Conservation (phyloP, 2,797 vertebrate species). For the Aselliscus stoliczkanus region DNA sequence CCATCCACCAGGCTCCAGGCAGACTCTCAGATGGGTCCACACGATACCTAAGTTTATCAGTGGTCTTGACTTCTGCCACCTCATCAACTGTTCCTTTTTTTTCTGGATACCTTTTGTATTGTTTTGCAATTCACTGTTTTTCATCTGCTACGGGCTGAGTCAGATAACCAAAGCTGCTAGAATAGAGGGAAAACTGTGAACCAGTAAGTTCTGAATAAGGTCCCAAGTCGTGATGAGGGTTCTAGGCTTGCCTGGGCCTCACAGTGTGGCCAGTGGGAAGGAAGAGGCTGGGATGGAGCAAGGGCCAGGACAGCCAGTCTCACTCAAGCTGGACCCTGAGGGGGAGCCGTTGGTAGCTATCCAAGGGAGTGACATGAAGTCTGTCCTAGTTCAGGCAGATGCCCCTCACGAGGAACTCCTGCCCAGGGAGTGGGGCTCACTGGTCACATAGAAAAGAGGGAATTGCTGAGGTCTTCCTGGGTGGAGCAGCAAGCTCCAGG, state of each 20-base stretch:
- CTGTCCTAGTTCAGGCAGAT: not conserved
- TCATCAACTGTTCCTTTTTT: not conserved
- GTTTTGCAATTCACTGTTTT: not conserved
- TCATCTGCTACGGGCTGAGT: not conserved
- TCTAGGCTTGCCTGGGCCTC: not conserved
- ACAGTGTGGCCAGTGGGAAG: not conserved
- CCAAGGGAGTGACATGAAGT: not conserved
- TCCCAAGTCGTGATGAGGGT: not conserved
- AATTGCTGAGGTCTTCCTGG: not conserved
- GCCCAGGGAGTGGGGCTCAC: rapidly evolving
- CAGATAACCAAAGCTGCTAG: not conserved
- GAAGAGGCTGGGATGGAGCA: not conserved
- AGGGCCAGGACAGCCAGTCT: not conserved
- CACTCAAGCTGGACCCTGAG: not conserved
- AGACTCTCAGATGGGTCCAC: not conserved
- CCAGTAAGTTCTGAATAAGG: not conserved
- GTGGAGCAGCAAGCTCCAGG: not conserved
- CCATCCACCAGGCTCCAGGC: not conserved
- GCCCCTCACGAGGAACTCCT: not conserved
- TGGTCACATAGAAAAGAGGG: not conserved
- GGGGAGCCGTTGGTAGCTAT: rapidly evolving
- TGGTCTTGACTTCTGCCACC: not conserved
- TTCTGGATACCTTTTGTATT: not conserved
- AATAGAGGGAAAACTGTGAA: not conserved
- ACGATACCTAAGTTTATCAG: not conserved